phyloP scores from a whole-genome alignment of 1,140 invertebrate species.

The Vanessa atalanta region DNA sequence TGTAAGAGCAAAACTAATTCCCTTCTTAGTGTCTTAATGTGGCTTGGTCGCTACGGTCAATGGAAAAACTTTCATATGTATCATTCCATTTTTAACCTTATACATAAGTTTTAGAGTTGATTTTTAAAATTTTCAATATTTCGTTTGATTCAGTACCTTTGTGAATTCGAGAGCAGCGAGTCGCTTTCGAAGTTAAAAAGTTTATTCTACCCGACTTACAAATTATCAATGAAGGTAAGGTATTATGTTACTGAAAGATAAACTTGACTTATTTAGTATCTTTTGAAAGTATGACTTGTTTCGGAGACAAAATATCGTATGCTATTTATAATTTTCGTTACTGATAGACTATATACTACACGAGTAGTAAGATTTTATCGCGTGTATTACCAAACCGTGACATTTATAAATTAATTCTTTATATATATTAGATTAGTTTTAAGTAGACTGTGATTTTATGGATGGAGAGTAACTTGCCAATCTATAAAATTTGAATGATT shows the following conservation, averaged over 20 bases:
- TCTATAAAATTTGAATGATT: too few species aligned
- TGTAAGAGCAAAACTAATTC: constrained; percentile 4
- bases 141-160: constrained; percentile 25
- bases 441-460: too few species aligned
- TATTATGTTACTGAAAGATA: constrained; percentile 28
- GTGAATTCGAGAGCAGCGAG: constrained; percentile 26
- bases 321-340: not conserved
- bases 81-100: not conserved
- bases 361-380: too few species aligned
- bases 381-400: too few species aligned
- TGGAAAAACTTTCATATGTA: not conserved
- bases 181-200: constrained; percentile 27
- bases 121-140: not conserved
- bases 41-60: constrained; percentile 5
- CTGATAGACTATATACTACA: too few species aligned
- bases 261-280: constrained; percentile 24
- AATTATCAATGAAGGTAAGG: constrained; percentile 22
- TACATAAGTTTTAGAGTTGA: not conserved
- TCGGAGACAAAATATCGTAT: not conserved
- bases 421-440: too few species aligned
- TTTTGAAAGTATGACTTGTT: constrained; percentile 7
- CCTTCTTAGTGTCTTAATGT: constrained; percentile 7
- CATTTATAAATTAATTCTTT: too few species aligned
- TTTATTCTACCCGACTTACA: constrained; percentile 17
- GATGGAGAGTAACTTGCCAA: too few species aligned